Evolutionary conservation across 2,113 vertebrate species (phyloP), one percentile per base, ranked within the genome.

Genomic region (Erpornis zantholeuca): DNA sequence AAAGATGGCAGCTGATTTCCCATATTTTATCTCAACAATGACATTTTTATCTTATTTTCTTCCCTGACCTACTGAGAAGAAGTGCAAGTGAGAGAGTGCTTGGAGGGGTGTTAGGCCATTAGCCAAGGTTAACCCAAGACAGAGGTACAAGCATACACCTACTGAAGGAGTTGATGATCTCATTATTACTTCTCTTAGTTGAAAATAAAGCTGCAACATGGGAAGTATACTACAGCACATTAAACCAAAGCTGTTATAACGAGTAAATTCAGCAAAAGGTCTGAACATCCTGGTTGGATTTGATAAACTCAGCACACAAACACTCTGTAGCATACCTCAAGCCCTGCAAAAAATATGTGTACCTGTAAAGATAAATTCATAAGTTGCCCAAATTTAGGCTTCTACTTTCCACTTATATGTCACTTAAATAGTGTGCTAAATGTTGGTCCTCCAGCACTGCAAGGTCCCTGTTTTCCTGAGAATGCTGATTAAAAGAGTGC

Each of bases 81-180:
- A 68, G 4, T 3, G 36, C 2, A 14, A 50, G 20, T 33, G 16
- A 66, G 28, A 56, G 4, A 63, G 6, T 0, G 1, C 6, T 24
- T 84, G n/a, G 5, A 19, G 35, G 22, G 3, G 2, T 3, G 3
- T 44, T 88, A 53, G 31, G 12, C 15, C 7, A 12, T 57, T 31
- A 45, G 10, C 14, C 47, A 64, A 25, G 9, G 5, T 50, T 82
- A 72, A 64, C 7, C 20, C 6, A 28, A 9, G 2, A 5, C 0
- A 73, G 42, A 61, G 14, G 11, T 15, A 68, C 9, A 36, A 54
- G 4, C 42, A 12, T 59, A 64, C 36, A 59, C 2, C 15, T 64
- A 1, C 8, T n/a, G 49, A 49, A 22, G 11, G 3, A 70, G 11
- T 2, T 45, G 15, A 25, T 12, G 17, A 6, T n/a, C 42, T 82